These are phyloP conservation scores for Setipinna tenuifilis DNA, from an alignment of 2,797 vertebrate genomes.

Conservation along the genomic window DNA sequence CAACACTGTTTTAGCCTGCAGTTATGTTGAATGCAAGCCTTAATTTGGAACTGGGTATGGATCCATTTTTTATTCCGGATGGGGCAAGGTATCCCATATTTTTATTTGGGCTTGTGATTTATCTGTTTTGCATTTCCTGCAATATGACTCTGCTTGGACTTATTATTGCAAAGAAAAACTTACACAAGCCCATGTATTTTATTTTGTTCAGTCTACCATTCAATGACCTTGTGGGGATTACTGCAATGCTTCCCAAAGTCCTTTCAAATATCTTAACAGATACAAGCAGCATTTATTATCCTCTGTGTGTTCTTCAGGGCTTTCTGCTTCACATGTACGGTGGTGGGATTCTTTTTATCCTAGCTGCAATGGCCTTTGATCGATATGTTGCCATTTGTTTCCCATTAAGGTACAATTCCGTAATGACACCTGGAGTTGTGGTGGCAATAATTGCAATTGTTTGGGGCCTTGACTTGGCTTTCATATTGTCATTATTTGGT, in stretches of 20 bases:
- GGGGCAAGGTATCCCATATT: conserved; percentile 71
- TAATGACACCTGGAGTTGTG: conserved; percentile 54
- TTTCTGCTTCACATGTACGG: conserved; percentile 79
- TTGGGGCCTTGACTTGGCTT: conserved; percentile 71
- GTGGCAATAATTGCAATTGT: conserved; percentile 61
- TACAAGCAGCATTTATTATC: conserved; percentile 64
- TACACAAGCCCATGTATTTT: conserved; percentile 57
- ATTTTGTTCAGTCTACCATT: conserved; percentile 57
- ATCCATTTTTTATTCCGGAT: conserved; percentile 65
- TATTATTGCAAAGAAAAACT: conserved; percentile 63
- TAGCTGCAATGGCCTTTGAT: no score
- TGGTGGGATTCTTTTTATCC: conserved; percentile 72
- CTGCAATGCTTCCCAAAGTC: conserved; percentile 68
- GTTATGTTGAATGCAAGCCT: conserved; percentile 21
- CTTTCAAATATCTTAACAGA: conserved; percentile 53
- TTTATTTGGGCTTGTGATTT: conserved; percentile 64
- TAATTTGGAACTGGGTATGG: conserved; percentile 61
- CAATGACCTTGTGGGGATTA: conserved; percentile 54
- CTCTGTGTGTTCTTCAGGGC: conserved; percentile 73
- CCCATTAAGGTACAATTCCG: conserved; percentile 66
- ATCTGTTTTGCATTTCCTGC: conserved; percentile 64
- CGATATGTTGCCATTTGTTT: conserved; percentile 77
- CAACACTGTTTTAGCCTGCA: neutral
- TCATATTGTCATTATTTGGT: conserved; percentile 66
- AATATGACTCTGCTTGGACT: conserved; percentile 70